Base-by-base conservation (phyloP, 1,140 invertebrate genomes). In the Drosophila nigromelanica region DNA sequence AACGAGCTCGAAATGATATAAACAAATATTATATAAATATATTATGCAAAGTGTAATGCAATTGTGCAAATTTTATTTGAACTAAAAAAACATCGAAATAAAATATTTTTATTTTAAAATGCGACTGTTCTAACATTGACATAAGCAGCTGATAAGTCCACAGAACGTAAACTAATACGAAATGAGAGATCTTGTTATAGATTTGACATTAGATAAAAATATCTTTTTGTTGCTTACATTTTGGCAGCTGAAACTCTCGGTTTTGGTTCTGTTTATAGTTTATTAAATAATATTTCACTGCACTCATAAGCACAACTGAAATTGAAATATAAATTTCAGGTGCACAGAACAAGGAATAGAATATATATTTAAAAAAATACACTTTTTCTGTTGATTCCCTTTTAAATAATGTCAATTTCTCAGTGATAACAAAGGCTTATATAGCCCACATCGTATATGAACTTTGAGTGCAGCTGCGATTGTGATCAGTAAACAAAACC, bases 81-180 rank as follows among this genome's bases (percentile, higher is more conserved):
- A 2, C 30, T 8, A 33, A 7, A 45, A 3, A 21, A 8, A 18
- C 18, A 18, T 18, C 2, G n/a, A n/a, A n/a, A n/a, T 18, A 18
- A 18, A 18, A 18, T n/a, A 48, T 12, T 11, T 10, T 11, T 15
- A 35, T 48, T 60, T 14, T n/a, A 35, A 35, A 48, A 61, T 48
- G n/a, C 45, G 6, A 35, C 3, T 24, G 8, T 43, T 11, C 7
- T 43, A 43, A 33, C 4, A 30, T 43, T 58, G 55, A 35, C 39
- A 54, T 45, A 33, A 35, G 27, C 61, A 63, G 39, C 37, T 24
- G 48, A 11, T 5, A 21, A 14, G 15, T 52, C 27, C 14, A 5
- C 15, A n/a, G 15, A 47, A 47, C n/a, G 30, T 54, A 40, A 55
- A 6, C 12, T 43, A 24, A 61, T 37, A 24, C 18, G 33, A 61